These are phyloP conservation scores for Dione juno DNA, from an alignment of 2,888 invertebrate species.

Conservation along the genomic window DNA sequence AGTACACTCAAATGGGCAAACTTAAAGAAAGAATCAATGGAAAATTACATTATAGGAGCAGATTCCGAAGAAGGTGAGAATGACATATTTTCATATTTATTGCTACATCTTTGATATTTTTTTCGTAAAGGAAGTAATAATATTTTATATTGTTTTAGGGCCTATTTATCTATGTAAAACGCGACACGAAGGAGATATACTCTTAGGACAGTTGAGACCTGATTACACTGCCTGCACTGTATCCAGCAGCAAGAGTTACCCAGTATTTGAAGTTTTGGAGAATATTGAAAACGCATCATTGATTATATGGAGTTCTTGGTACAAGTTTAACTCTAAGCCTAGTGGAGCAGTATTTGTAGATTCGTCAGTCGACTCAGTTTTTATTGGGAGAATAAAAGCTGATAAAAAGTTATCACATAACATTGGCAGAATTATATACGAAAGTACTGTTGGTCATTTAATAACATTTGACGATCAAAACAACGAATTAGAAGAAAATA, in stretches of 20 bases:
- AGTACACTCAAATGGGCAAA: conserved; percentile 91
- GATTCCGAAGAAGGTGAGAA: conserved; percentile 67
- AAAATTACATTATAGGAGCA: conserved; percentile 86
- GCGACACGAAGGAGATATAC: conserved; percentile 87
- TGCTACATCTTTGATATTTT: neutral
- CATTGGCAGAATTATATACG: conserved; percentile 88
- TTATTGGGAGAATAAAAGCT: conserved; percentile 70
- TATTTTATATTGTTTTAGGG: conserved; percentile 36
- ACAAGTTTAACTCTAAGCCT: conserved; percentile 86
- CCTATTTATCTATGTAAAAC: conserved; percentile 90
- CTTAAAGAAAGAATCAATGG: conserved; percentile 68
- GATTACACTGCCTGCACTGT: conserved; percentile 86
- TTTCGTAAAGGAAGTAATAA: neutral
- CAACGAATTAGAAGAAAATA: conserved; percentile 81
- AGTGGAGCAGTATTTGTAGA: conserved; percentile 87
- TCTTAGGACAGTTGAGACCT: conserved; percentile 87
- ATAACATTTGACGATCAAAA: conserved; percentile 86
- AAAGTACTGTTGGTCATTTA: conserved; percentile 87
- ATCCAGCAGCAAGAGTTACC: conserved; percentile 83
- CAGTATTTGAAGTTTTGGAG: conserved; percentile 88
- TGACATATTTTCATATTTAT: neutral
- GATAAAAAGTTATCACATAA: conserved; percentile 78
- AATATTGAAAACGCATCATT: conserved; percentile 90
- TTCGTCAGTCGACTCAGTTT: conserved; percentile 67
- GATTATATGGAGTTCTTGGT: conserved; percentile 90